A percentile compares a stretch with the other conserved stretches of the same genome.
Conservation (phyloP, 2,888 invertebrate species). For the Atrina japonica region DNA sequence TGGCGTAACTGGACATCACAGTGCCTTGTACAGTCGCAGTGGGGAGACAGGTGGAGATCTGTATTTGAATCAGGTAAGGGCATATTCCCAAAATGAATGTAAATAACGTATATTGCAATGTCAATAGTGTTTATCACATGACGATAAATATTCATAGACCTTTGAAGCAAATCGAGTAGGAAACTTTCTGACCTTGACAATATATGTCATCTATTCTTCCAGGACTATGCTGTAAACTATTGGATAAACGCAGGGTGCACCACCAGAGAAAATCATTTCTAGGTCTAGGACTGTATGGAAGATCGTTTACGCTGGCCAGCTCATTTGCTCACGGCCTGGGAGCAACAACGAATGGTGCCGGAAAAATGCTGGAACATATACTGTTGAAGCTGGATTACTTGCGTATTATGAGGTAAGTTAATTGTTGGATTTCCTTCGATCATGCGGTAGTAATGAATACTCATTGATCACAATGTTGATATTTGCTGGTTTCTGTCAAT, state of each 20-base stretch:
- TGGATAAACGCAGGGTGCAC: conserved; percentile 31
- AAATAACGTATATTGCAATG: no score
- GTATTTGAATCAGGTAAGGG: conserved; percentile 45
- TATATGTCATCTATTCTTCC: not conserved
- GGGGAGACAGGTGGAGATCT: conserved; percentile 46
- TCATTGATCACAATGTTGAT: no score
- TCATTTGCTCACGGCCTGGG: no score
- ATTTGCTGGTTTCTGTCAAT: no score
- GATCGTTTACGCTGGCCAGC: conserved; percentile 27
- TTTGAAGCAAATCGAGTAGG: no score
- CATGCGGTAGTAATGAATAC: no score
- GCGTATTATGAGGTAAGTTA: conserved; percentile 30
- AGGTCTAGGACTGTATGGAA: conserved; percentile 36
- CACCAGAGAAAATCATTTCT: conserved; percentile 24
- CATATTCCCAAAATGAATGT: no score
- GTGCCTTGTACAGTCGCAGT: conserved; percentile 66
- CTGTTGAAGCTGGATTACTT: conserved; percentile 23
- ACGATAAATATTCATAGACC: no score
- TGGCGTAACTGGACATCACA: conserved; percentile 68
- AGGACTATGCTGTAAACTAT: conserved; percentile 33
- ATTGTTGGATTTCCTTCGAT: not conserved
- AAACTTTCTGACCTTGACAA: no score
- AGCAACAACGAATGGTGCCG: no score
- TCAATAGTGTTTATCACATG: no score
- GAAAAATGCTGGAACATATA: conserved; percentile 14